phyloP scores from a whole-genome alignment of 2,797 vertebrate genomes.

The Hylomyscus alleni region DNA sequence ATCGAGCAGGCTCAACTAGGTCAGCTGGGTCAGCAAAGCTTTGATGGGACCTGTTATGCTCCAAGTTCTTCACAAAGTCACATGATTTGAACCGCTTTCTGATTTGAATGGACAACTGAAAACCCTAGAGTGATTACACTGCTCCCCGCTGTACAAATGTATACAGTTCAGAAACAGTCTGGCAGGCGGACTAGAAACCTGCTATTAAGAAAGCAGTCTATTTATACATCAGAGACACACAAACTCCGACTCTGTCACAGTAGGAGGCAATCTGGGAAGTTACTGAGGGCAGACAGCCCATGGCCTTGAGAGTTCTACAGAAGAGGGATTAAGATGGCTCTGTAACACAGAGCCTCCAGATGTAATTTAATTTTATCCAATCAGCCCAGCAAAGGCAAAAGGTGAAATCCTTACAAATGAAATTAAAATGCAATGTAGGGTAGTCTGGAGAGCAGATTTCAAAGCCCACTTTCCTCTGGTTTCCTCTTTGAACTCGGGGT shows the following conservation, averaged over 20 bases:
- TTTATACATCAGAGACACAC: constrained; percentile 59
- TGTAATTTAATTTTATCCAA: constrained; percentile 71
- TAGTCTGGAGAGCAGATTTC: constrained; percentile 59
- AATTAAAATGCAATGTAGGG: constrained; percentile 72
- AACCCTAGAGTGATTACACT: constrained; percentile 19
- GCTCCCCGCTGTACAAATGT: constrained; percentile 5
- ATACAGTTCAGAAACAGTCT: constrained; percentile 26
- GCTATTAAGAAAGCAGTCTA: constrained; percentile 49
- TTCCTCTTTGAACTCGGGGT: constrained; percentile 70
- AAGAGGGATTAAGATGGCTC: constrained; percentile 55
- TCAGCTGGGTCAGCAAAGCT: background rate
- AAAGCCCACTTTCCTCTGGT: constrained; percentile 66
- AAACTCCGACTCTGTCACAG: constrained; percentile 8
- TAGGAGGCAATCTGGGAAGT: constrained; percentile 60
- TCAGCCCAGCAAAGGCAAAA: constrained; percentile 71
- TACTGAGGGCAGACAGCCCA: constrained; percentile 52
- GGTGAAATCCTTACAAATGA: constrained; percentile 77
- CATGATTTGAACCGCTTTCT: constrained; percentile 31
- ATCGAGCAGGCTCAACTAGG: background rate
- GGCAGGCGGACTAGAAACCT: constrained; percentile 7
- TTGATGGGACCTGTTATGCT: background rate
- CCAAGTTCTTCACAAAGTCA: background rate
- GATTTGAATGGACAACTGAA: constrained; percentile 26
- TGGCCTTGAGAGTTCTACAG: constrained; percentile 2
- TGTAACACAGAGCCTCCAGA: constrained; percentile 46